phyloP scores from a whole-genome alignment of 2,888 invertebrate species.

The Agrochola macilenta region DNA sequence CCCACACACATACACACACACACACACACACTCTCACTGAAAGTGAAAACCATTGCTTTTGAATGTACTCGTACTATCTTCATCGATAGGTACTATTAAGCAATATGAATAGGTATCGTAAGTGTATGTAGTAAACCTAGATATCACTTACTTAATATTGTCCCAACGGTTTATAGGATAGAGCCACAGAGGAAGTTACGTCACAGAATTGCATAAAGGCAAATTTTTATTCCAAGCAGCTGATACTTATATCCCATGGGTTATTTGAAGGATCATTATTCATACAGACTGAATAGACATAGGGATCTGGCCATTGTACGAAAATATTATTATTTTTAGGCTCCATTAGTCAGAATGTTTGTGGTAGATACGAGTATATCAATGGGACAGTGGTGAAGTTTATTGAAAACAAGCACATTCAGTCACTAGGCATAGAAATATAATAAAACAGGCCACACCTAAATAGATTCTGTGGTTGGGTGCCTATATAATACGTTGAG shows the following conservation, averaged over 20 bases:
- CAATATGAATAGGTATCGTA: not conserved
- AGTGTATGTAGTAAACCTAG: not conserved
- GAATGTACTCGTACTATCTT: not conserved
- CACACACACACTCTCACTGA: not conserved
- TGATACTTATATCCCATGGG: constrained; percentile 33
- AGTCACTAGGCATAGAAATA: too few species aligned
- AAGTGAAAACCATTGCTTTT: not conserved
- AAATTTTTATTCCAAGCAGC: constrained; percentile 48
- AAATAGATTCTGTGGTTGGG: too few species aligned
- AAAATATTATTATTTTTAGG: not conserved
- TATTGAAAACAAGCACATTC: not conserved
- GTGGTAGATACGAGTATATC: too few species aligned
- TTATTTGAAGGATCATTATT: constrained; percentile 11
- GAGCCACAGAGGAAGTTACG: constrained; percentile 45
- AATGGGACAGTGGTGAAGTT: not conserved
- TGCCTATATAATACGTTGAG: too few species aligned
- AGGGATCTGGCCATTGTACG: too few species aligned
- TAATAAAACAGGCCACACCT: too few species aligned
- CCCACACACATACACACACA: too few species aligned
- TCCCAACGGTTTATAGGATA: constrained; percentile 27
- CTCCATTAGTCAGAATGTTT: not conserved
- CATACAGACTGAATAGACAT: not conserved
- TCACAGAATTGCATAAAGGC: constrained; percentile 40
- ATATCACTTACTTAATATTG: constrained; percentile 33
- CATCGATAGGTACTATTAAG: too few species aligned